These are phyloP conservation scores for Rhinoderma darwinii DNA, from an alignment of 2,113 vertebrate genomes.

Conservation along the genomic window DNA sequence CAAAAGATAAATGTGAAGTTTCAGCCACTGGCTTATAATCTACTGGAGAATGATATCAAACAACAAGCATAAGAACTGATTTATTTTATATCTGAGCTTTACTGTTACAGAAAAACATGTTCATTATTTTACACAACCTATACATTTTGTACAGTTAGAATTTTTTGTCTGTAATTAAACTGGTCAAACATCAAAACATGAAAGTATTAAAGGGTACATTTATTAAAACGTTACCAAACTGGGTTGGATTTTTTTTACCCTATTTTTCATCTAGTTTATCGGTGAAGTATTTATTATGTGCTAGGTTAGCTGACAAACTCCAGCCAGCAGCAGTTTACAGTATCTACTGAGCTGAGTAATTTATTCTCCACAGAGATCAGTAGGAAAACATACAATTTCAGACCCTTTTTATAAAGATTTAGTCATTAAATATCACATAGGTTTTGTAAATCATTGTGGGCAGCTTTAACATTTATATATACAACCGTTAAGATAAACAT, in stretches of 20 bases:
- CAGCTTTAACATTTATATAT: background rate
- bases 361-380: slow-evolving; percentile 9
- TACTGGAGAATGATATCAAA: too few species aligned
- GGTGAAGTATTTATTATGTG: background rate
- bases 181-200: background rate
- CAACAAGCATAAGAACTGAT: too few species aligned
- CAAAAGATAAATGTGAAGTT: too few species aligned
- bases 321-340: background rate
- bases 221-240: background rate
- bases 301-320: background rate
- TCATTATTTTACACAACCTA: background rate
- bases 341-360: slow-evolving; percentile 13
- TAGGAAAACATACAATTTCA: background rate
- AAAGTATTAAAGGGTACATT: background rate
- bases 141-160: background rate
- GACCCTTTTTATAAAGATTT: background rate
- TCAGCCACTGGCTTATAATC: too few species aligned
- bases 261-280: background rate
- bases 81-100: background rate
- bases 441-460: background rate
- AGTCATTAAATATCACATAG: slow-evolving; percentile 1
- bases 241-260: background rate
- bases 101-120: background rate
- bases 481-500: background rate
- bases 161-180: background rate